Evolutionary conservation across 1,140 invertebrate species (phyloP).

Genomic region (Penaeus vannamei): DNA sequence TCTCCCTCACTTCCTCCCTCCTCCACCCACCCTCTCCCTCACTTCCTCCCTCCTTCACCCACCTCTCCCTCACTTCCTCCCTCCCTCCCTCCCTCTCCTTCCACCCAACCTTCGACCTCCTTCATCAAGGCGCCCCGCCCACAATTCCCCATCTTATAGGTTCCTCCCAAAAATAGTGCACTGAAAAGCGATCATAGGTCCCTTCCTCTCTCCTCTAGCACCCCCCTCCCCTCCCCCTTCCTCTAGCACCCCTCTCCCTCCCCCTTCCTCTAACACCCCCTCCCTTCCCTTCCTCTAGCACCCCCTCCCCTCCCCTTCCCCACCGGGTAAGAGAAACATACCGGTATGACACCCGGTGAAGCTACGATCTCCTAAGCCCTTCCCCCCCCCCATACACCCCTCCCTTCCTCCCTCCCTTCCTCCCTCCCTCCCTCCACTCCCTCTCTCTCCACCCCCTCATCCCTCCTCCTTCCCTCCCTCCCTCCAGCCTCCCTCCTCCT

Average conservation of each 20-base stretch:
- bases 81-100: not conserved
- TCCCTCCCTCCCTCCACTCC: not conserved
- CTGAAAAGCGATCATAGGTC: no score
- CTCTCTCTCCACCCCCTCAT: conserved; percentile 34
- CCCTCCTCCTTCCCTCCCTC: not conserved
- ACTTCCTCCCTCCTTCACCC: not conserved
- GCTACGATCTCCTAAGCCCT: no score
- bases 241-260: no score
- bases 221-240: no score
- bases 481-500: conserved; percentile 6
- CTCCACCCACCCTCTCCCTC: not conserved
- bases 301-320: no score
- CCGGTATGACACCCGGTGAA: no score
- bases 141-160: no score
- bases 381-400: not conserved
- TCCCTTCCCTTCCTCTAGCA: no score
- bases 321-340: no score
- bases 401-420: not conserved
- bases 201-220: no score
- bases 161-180: no score
- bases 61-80: not conserved
- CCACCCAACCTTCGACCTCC: not conserved
- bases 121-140: conserved; percentile 1
- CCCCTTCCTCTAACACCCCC: no score
- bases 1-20: not conserved